Base-by-base conservation (phyloP, 1,140 invertebrate genomes). In the Drosophila arizonae region DNA sequence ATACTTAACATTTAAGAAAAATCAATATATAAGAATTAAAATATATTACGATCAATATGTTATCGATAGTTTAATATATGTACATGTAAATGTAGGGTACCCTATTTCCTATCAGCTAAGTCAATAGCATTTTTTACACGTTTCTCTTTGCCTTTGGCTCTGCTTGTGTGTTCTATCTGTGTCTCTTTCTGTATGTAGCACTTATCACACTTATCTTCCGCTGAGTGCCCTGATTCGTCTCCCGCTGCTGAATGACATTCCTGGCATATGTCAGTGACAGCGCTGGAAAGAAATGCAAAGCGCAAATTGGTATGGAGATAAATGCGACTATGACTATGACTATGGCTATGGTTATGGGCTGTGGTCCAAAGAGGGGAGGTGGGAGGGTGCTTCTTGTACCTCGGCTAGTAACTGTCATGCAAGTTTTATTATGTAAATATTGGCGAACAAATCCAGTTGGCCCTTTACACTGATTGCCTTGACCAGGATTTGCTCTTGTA, bases 341-440 rank as follows among this genome's bases (percentile, higher is more conserved):
- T 15, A 36, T 43, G 13, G 5, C 28, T 15, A 36, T 43, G 13
- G 5, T 17, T 15, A 30, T 55, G 52, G 30, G 10, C 5, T 60
- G 45, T 57, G 55, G 39, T 6, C 8, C 43, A 46, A 9, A 10
- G 2, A n/a, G 43, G 43, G 9, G 8, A n/a, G 39, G 39, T 41
- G 39, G 10, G 39, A 1, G 39, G 39, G 8, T 41, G 39, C 0
- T 10, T 5, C 36, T 51, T 10, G 13, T 15, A 15, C 13, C 15
- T 48, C 2, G 26, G 15, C 43, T 60, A 64, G 77, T 63, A 74
- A 64, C 57, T 71, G 79, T 87, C 84, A 82, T 78, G 82, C 72
- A 76, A 81, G 79, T 88, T 87, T 81, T 87, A 88, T 87, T 87
- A 87, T 87, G 82, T 75, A 87, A 87, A 87, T 87, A 87, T 87